Conservation (phyloP, 1,140 invertebrate species). For the Aphelenchoides besseyi region DNA sequence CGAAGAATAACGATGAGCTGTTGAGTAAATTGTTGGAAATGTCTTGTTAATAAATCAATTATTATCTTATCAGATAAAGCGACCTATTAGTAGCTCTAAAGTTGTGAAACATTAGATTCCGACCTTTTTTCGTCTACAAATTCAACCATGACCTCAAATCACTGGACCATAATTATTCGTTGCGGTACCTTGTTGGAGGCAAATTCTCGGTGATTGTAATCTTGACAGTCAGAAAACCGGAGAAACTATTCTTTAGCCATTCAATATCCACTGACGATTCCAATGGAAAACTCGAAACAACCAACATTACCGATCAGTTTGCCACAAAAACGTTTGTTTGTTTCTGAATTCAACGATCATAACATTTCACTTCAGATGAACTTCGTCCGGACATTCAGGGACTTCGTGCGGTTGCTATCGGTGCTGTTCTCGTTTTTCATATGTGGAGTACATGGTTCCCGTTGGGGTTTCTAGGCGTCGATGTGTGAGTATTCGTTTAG, state of each 20-base stretch:
- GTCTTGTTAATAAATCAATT: too few relatives aligned
- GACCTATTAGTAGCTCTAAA: too few relatives aligned
- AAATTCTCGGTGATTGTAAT: background rate
- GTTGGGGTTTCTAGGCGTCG: conserved; percentile 14
- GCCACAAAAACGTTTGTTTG: background rate
- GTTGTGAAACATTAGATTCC: too few relatives aligned
- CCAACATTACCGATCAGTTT: background rate
- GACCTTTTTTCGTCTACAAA: too few relatives aligned
- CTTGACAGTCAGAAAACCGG: background rate
- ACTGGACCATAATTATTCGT: background rate
- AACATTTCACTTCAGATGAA: background rate
- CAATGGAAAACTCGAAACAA: background rate
- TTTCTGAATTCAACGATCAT: background rate
- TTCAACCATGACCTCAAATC: too few relatives aligned
- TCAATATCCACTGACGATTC: background rate
- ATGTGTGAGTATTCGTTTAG: conserved; percentile 10
- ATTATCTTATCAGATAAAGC: too few relatives aligned
- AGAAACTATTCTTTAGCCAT: background rate
- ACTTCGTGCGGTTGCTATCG: background rate
- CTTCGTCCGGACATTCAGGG: conserved; percentile 18
- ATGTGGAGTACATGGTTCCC: background rate
- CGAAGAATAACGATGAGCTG: too few relatives aligned
- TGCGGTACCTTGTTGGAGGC: background rate
- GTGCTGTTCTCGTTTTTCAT: conserved; percentile 10
- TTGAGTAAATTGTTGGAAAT: too few relatives aligned